Evolutionary conservation across 2,113 vertebrate species (phyloP).

Genomic region (Antechinus stuartii): DNA sequence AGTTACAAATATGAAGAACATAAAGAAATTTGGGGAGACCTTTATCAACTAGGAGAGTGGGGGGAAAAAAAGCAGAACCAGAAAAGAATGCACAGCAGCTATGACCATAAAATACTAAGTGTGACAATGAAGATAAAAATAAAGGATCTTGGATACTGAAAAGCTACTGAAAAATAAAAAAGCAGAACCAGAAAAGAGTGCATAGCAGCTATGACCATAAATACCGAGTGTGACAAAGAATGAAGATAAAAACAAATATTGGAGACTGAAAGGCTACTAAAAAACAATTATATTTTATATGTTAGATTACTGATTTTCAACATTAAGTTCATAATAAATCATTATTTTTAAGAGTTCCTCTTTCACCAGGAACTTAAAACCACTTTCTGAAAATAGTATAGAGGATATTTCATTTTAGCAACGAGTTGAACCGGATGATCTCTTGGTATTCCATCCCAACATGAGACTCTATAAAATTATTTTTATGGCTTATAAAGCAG

Average conservation of each 20-base stretch:
- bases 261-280: neutral
- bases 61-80: neutral
- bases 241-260: neutral
- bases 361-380: neutral
- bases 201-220: neutral
- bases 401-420: neutral
- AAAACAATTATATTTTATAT: neutral
- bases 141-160: neutral
- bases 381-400: neutral
- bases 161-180: neutral
- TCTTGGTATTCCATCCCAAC: neutral
- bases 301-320: neutral
- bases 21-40: neutral
- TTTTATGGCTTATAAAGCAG: conserved; percentile 36
- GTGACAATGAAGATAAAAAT: neutral
- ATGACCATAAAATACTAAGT: neutral
- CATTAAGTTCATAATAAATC: neutral
- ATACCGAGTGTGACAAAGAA: neutral
- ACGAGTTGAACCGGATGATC: neutral
- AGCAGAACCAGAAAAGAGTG: neutral
- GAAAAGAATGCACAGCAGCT: neutral
- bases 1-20: neutral
- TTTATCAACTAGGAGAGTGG: neutral
- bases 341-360: neutral
- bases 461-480: conserved; percentile 17